Conservation (phyloP, 1,140 invertebrate species). For the Ceratosolen fusciceps region DNA sequence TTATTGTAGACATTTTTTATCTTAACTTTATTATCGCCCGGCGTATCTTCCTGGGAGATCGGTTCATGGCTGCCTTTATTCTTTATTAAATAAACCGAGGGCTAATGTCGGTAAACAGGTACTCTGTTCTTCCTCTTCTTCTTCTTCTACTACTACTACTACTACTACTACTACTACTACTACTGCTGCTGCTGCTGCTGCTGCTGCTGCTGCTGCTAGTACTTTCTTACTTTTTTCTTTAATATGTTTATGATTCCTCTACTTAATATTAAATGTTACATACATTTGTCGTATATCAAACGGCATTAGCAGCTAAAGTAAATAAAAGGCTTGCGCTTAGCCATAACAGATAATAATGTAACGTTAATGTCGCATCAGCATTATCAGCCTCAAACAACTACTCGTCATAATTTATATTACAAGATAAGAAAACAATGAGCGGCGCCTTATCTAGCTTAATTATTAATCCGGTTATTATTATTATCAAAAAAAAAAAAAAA, state of each 20-base stretch:
- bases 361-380: neutral
- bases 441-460: too few species aligned
- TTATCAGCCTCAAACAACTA: neutral
- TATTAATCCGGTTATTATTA: neutral
- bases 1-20: neutral
- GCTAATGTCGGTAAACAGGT: neutral
- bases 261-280: neutral
- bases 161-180: too few species aligned
- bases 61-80: neutral
- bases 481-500: neutral
- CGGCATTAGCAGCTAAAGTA: neutral
- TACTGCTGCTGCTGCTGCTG: too few species aligned
- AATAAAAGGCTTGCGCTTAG: neutral
- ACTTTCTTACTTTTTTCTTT: too few species aligned
- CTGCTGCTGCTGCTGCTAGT: too few species aligned
- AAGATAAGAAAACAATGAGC: neutral
- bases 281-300: neutral
- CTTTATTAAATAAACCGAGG: neutral
- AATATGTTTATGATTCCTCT: neutral
- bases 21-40: neutral
- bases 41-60: neutral
- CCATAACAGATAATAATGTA: neutral
- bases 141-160: too few species aligned
- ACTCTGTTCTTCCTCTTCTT: neutral
- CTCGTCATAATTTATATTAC: neutral